phyloP scores from a whole-genome alignment of 2,797 vertebrate species.

The Pangasius larnaudii region DNA sequence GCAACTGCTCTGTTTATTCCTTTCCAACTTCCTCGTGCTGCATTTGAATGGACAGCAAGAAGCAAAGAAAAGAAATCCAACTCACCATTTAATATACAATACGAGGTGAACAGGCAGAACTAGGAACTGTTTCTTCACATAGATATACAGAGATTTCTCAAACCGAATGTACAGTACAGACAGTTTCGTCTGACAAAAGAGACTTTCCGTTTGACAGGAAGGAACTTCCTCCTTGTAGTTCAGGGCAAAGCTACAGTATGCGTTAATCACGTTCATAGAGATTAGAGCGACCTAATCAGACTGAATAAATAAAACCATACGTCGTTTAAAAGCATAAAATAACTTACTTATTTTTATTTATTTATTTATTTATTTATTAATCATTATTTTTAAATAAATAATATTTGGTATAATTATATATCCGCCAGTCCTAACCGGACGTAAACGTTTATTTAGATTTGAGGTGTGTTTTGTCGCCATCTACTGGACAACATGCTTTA shows the following conservation, averaged over 20 bases:
- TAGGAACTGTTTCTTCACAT: background rate
- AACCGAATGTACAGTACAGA: background rate
- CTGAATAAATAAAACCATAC: background rate
- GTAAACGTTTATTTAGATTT: background rate
- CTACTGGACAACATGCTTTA: background rate
- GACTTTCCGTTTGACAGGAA: constrained; percentile 32
- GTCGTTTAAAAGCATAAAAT: background rate
- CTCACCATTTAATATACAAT: background rate
- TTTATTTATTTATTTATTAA: too few relatives aligned
- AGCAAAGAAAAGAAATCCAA: background rate
- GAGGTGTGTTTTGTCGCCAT: constrained; percentile 16
- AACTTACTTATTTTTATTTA: background rate
- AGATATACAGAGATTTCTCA: background rate
- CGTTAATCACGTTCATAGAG: background rate
- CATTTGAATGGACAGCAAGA: background rate
- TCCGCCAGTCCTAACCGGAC: too few relatives aligned
- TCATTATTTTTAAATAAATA: background rate
- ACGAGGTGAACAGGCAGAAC: background rate
- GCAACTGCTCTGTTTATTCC: background rate
- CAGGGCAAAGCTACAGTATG: background rate
- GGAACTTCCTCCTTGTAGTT: constrained; percentile 36
- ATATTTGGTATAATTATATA: background rate
- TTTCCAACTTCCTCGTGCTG: background rate
- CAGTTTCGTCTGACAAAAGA: background rate
- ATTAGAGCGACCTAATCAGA: background rate